Conservation (phyloP, 2,113 vertebrate species). For the Heterotis niloticus region DNA sequence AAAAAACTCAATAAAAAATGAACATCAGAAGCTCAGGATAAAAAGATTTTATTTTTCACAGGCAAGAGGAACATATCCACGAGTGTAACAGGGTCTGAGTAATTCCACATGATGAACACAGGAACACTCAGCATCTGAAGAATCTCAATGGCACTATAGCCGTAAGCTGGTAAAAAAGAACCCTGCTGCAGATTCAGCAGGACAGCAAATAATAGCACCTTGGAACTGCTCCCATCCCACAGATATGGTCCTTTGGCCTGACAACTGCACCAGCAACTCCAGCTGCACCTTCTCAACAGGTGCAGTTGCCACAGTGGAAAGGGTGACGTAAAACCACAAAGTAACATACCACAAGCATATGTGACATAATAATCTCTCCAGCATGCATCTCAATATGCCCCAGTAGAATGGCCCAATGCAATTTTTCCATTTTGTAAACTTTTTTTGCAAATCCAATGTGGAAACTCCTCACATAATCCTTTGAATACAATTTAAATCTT, state of each 20-base stretch:
- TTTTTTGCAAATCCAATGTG: not conserved
- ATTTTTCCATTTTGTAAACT: not conserved
- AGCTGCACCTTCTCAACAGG: constrained; percentile 17
- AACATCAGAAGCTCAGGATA: too few relatives aligned
- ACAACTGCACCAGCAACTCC: not conserved
- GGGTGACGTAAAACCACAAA: not conserved
- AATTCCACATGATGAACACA: not conserved
- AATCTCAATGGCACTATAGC: not conserved
- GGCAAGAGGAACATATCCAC: too few relatives aligned
- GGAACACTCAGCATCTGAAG: not conserved
- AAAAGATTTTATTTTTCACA: too few relatives aligned
- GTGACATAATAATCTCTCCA: constrained; percentile 19
- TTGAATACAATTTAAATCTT: too few relatives aligned
- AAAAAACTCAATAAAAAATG: too few relatives aligned
- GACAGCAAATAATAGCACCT: not conserved
- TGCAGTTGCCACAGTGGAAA: not conserved
- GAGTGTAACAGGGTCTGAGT: too few relatives aligned
- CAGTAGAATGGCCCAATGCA: not conserved
- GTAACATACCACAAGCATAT: not conserved
- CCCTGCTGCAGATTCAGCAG: not conserved
- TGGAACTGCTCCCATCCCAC: not conserved
- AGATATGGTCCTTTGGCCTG: not conserved
- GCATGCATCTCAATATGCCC: not conserved
- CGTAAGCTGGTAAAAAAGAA: not conserved
- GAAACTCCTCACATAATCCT: not conserved